Conservation (phyloP, 2,888 invertebrate genomes). For the Drosophila stalkeri region DNA sequence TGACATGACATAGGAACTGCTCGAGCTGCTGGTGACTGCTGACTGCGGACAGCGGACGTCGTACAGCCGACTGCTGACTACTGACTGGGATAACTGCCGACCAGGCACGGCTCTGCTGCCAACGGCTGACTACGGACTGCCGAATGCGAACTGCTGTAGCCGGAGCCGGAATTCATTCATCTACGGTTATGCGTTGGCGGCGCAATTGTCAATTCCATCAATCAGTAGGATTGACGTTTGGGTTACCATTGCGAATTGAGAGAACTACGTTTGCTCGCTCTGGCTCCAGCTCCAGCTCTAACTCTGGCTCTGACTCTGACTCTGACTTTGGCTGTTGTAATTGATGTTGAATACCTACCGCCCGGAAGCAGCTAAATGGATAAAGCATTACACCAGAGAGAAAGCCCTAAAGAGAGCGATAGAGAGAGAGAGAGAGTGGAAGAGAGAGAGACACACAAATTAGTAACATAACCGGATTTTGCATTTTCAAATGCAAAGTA, state of each 20-base stretch:
- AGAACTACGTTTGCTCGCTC: constrained; percentile 46
- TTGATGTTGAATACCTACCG: constrained; percentile 53
- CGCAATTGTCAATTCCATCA: constrained; percentile 76
- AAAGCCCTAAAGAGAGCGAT: not conserved
- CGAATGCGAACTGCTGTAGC: not conserved
- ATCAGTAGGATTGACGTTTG: constrained; percentile 72
- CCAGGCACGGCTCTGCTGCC: not conserved
- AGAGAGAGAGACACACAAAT: constrained; percentile 38
- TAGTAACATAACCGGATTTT: constrained; percentile 75
- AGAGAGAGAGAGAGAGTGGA: not conserved
- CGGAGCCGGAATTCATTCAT: constrained; percentile 12
- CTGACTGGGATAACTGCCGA: constrained; percentile 6
- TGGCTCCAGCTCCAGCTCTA: constrained; percentile 5
- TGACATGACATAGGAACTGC: constrained; percentile 60
- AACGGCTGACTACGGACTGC: not conserved
- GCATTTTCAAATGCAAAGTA: constrained; percentile 71
- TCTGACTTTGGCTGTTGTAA: constrained; percentile 54
- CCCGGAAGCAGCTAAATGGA: constrained; percentile 24
- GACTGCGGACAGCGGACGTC: constrained; percentile 21
- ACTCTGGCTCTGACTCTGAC: constrained; percentile 17
- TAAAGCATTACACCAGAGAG: constrained; percentile 5
- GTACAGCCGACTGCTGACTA: constrained; percentile 9
- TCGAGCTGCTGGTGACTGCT: constrained; percentile 26
- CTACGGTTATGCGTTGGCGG: constrained; percentile 43
- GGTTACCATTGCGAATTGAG: constrained; percentile 55